Conservation (phyloP, 2,113 vertebrate genomes). For the Ellobius talpinus region DNA sequence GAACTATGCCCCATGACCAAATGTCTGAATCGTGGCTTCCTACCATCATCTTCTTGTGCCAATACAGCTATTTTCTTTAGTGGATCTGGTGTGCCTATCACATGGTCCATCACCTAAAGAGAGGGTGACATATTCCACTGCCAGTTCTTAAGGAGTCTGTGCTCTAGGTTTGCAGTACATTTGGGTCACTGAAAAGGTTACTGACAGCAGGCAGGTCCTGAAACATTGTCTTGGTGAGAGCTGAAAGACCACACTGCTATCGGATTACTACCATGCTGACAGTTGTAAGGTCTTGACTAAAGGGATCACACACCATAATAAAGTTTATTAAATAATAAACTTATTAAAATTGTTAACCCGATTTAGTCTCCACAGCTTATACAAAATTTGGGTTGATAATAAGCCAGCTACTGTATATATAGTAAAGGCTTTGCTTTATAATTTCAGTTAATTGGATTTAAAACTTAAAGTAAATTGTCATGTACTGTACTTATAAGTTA, state of each 20-base stretch:
- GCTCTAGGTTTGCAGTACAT: conserved; percentile 85
- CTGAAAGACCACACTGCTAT: conserved; percentile 96
- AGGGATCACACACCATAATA: conserved; percentile 99
- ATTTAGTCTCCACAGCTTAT: conserved; percentile 99
- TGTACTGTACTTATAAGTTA: conserved; percentile 99
- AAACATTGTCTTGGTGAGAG: conserved; percentile 86
- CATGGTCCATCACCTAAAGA: conserved; percentile 72
- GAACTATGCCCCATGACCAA: not conserved
- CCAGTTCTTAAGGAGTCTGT: conserved; percentile 80
- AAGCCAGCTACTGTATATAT: conserved; percentile 99
- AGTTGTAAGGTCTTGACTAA: conserved; percentile 98
- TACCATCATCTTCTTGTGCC: conserved; percentile 2
- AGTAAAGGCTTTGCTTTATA: conserved; percentile 99
- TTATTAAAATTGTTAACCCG: conserved; percentile 99
- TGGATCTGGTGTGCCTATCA: conserved; percentile 71
- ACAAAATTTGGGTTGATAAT: conserved; percentile 99
- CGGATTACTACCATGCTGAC: conserved; percentile 97
- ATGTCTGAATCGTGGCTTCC: not conserved
- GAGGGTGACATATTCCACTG: conserved; percentile 84
- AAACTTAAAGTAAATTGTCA: conserved; percentile 99
- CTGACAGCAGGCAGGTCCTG: conserved; percentile 73
- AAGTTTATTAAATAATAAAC: conserved; percentile 99
- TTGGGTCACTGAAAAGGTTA: conserved; percentile 87
- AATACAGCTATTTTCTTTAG: conserved; percentile 71
- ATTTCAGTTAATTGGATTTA: conserved; percentile 99